phyloP scores from a whole-genome alignment of 1,140 invertebrate genomes.

The Drosophila tsacasi region DNA sequence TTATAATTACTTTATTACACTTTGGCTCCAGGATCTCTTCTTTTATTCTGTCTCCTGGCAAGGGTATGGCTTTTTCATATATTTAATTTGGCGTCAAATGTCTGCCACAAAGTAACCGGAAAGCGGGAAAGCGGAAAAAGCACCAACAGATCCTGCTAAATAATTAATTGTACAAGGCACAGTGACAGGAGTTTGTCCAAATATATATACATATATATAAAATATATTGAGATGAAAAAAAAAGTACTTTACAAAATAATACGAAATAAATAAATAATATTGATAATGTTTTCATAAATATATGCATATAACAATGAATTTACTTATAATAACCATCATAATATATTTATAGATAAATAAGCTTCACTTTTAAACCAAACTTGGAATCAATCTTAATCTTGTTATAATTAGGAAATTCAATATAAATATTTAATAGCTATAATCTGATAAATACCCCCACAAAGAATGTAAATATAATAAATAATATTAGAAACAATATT shows the following conservation, averaged over 20 bases:
- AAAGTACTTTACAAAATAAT: too few relatives aligned
- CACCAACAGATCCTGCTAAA: background rate
- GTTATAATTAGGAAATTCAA: too few relatives aligned
- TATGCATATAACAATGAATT: background rate
- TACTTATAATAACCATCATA: too few relatives aligned
- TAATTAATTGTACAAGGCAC: background rate
- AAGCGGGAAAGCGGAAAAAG: conserved; percentile 2
- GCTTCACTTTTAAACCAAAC: background rate
- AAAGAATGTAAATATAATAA: background rate
- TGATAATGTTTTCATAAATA: background rate
- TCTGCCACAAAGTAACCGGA: conserved; percentile 18
- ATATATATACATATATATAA: too few relatives aligned
- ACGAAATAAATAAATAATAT: too few relatives aligned
- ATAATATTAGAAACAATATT: too few relatives aligned
- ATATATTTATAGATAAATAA: background rate
- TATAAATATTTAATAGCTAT: background rate
- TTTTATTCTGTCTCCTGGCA: background rate
- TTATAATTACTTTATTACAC: background rate
- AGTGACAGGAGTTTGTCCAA: background rate
- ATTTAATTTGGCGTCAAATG: conserved; percentile 41
- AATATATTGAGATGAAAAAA: too few relatives aligned
- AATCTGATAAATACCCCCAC: background rate
- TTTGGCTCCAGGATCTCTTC: background rate
- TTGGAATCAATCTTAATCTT: background rate
- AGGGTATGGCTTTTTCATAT: conserved; percentile 28